Evolutionary conservation across 2,797 vertebrate genomes (phyloP), one percentile per base, ranked within the genome.

Genomic region (Hemibagrus guttatus): DNA sequence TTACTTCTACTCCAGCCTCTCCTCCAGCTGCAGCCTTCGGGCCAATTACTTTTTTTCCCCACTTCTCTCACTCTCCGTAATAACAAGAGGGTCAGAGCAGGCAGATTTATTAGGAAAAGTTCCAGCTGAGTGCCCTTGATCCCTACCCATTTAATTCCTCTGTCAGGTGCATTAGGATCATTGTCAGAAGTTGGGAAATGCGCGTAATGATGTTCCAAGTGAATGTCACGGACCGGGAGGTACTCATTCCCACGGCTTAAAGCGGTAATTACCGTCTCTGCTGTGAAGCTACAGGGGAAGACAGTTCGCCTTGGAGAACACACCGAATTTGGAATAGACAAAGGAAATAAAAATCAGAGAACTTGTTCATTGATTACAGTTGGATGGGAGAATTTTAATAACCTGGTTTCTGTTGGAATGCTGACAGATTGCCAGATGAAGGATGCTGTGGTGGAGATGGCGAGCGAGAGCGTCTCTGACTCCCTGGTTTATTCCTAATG

Each of bases 141-240:
- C 83, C 87, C 90, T 84, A 86, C 88, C 83, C 84, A 86, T 90
- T 89, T 89, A 90, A 91, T 91, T 89, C 86, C 78, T 84, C 87
- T 91, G 88, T 92, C 90, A 86, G 85, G 92, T 86, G 68, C 85
- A 86, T 76, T 87, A 68, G 84, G 86, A 87, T 91, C 87, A 84
- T 79, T 89, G 85, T 87, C 90, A 89, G 85, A 87, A 79, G 83
- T 88, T 83, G 71, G 68, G 28, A 88, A 89, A 88, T 72, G 85
- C 69, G 8, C 88, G 86, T 82, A 87, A 82, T 76, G 83, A 86
- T 81, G 72, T 81, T 89, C 82, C 69, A 88, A 83, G 84, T 79
- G 66, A 88, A 89, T 90, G 68, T 82, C 74, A 86, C 74, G 82
- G 83, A 83, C 63, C 84, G 64, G 83, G 80, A 85, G 79, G 75